Conservation (phyloP, 2,888 invertebrate species). For the Xylocampa areola region DNA sequence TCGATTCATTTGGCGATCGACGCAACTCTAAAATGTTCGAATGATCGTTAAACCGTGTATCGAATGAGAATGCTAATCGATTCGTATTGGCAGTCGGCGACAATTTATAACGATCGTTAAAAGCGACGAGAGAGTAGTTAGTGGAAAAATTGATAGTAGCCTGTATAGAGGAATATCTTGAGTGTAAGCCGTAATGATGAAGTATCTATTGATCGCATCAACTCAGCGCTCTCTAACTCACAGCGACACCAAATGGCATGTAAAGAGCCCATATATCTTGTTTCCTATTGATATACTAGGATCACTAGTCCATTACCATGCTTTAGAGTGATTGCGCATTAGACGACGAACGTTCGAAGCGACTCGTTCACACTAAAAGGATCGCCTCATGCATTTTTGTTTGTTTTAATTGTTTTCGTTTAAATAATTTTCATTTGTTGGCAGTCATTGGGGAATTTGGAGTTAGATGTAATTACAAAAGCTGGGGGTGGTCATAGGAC, state of each 20-base stretch:
- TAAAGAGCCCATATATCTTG: constrained; percentile 65
- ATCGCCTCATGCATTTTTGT: constrained; percentile 15
- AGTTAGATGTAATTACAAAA: constrained; percentile 3
- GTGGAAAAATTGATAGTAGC: constrained; percentile 27
- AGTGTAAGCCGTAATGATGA: constrained; percentile 59
- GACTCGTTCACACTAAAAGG: constrained; percentile 19
- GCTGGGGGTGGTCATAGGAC: constrained; percentile 18
- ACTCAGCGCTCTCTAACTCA: constrained; percentile 49
- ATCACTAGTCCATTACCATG: constrained; percentile 51
- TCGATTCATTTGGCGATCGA: constrained; percentile 33
- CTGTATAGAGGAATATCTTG: constrained; percentile 33
- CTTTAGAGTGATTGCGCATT: constrained; percentile 37
- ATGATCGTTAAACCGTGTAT: constrained; percentile 36
- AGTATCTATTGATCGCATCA: constrained; percentile 57
- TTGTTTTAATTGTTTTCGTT: constrained; percentile 40
- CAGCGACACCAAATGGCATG: constrained; percentile 54
- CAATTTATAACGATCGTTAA: constrained; percentile 37
- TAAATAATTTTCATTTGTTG: constrained; percentile 41
- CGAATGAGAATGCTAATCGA: constrained; percentile 43
- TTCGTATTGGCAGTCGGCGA: constrained; percentile 18
- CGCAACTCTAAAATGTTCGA: constrained; percentile 26
- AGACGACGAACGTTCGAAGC: constrained; percentile 15
- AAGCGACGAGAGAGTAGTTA: constrained; percentile 16
- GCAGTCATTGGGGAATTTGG: constrained; percentile 8
- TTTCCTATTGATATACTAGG: constrained; percentile 56